phyloP scores from a whole-genome alignment of 2,797 vertebrate species.

The Petrocephalus schoutedeni region DNA sequence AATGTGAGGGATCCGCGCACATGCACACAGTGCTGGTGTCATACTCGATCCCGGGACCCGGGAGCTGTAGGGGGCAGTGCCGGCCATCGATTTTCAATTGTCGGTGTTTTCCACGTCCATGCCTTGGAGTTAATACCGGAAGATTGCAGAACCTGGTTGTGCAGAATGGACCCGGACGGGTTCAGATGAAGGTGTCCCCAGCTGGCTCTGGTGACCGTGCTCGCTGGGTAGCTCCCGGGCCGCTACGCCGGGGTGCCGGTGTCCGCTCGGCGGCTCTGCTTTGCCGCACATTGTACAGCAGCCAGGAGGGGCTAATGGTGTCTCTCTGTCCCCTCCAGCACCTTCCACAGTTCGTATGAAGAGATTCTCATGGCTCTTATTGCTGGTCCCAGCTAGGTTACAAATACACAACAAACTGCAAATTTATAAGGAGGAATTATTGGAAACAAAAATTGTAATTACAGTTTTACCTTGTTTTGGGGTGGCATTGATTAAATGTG shows the following conservation, averaged over 20 bases:
- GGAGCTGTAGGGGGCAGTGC: neutral
- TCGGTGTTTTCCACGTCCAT: neutral
- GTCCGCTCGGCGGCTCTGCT: neutral
- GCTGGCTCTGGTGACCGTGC: neutral
- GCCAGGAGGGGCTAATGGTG: neutral
- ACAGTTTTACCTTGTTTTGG: neutral
- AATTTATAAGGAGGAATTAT: neutral
- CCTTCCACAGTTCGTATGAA: neutral
- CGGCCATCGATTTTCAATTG: neutral
- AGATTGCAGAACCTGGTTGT: neutral
- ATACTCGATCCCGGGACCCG: neutral
- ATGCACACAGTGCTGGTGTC: neutral
- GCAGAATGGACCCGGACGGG: neutral
- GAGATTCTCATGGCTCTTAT: neutral
- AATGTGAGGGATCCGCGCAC: neutral
- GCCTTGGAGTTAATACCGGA: neutral
- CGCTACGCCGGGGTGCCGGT: neutral
- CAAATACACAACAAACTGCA: neutral
- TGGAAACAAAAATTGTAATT: neutral
- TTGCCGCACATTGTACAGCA: neutral
- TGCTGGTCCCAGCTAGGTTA: neutral
- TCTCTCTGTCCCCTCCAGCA: neutral
- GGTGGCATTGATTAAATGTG: neutral
- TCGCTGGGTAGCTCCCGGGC: neutral
- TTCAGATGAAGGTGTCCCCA: neutral